phyloP scores from a whole-genome alignment of 1,140 invertebrate species.

The Brachionus sp. region DNA sequence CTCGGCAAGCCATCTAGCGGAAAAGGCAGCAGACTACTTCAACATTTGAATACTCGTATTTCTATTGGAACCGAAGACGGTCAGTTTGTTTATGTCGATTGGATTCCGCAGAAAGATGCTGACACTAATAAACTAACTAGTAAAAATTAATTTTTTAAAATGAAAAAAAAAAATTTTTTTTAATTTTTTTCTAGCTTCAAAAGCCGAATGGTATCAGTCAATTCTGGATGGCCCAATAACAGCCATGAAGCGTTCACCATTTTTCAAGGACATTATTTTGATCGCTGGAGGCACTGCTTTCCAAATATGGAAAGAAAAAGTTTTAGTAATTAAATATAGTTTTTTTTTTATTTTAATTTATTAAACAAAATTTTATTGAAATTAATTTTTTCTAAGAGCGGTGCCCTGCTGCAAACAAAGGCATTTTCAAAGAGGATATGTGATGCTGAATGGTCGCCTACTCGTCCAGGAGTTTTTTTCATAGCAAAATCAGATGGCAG shows the following conservation, averaged over 20 bases:
- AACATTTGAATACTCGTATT: slow-evolving; percentile 56
- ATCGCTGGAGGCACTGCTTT: slow-evolving; percentile 61
- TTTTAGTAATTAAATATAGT: slow-evolving; percentile 51
- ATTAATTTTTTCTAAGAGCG: slow-evolving; percentile 51
- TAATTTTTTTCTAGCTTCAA: slow-evolving; percentile 52
- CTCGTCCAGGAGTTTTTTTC: slow-evolving; percentile 60
- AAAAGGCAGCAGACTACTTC: slow-evolving; percentile 49
- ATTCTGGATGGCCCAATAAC: slow-evolving; percentile 59
- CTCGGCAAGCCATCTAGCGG: slow-evolving; percentile 12
- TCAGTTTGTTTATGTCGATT: slow-evolving; percentile 59
- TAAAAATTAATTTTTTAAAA: too few relatives aligned
- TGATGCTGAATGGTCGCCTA: slow-evolving; percentile 59
- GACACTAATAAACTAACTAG: slow-evolving; percentile 60
- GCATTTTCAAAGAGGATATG: slow-evolving; percentile 51
- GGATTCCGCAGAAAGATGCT: slow-evolving; percentile 61
- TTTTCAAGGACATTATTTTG: slow-evolving; percentile 60
- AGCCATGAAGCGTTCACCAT: slow-evolving; percentile 58
- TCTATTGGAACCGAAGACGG: slow-evolving; percentile 60
- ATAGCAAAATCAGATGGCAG: slow-evolving; percentile 59
- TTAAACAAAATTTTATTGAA: neutral
- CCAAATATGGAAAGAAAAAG: slow-evolving; percentile 59
- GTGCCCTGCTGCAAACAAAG: slow-evolving; percentile 54
- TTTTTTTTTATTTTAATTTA: neutral
- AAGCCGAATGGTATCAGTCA: slow-evolving; percentile 56
- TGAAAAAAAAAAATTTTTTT: neutral